Evolutionary conservation across 2,113 vertebrate genomes (phyloP), one percentile per base, ranked within the genome.

Genomic region (Pandion haliaetus): DNA sequence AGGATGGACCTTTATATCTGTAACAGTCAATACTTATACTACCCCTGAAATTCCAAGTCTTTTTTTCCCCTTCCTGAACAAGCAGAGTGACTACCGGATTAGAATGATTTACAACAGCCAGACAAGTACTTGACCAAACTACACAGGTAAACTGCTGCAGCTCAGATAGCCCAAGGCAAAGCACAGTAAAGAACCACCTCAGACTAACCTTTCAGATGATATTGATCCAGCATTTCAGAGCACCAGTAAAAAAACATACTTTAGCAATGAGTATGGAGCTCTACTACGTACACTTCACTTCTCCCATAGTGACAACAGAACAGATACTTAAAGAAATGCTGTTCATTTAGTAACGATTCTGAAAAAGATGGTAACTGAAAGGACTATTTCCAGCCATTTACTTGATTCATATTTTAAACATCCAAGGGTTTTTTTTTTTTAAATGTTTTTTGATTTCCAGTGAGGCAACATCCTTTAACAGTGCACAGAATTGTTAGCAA

Each of bases 261-360:
- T 69, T 5, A 32, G 8, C 9, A 42, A 45, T 0, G 0, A 66
- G 17, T 18, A 21, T 4, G 17, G 26, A 40, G 16, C 34, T 49
- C 6, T 17, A 80, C 10, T 24, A 31, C 0, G 8, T 9, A 69
- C 4, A 18, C 14, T 76, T 47, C 28, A 24, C 24, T 85, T 59
- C 28, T 54, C 44, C 25, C 24, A 18, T 1, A 62, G 13, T 7
- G 34, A 24, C 34, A 82, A 49, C 5, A 25, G 1, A 71, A 32
- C 4, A 59, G 26, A 79, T 13, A n/a, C 5, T 57, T 57, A 38
- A 47, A 58, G 19, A 82, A 76, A 65, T 2, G 18, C 34, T 25
- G 10, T 20, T 71, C 15, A 19, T 71, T 40, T 36, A 29, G 4
- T 14, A 62, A 26, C 12, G 54, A 28, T n/a, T 76, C 57, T n/a